A percentile compares a stretch with the other conserved stretches of the same genome.
Conservation (phyloP, 2,113 vertebrate genomes). For the Dasyornis broadbenti region DNA sequence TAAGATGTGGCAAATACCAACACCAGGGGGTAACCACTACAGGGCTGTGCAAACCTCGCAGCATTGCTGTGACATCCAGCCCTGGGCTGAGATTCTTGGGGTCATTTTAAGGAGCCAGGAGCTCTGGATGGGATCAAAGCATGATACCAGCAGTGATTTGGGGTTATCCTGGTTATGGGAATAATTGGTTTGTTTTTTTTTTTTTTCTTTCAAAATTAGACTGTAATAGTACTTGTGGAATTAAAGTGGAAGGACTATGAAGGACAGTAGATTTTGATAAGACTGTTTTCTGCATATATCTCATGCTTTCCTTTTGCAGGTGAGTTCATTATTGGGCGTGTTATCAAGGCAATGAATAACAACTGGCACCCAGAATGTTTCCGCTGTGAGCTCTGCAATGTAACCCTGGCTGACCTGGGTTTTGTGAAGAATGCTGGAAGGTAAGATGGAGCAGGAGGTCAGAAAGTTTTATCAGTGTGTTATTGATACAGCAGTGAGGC, state of each 20-base stretch:
- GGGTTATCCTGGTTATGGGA: not conserved
- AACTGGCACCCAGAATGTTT: constrained; percentile 80
- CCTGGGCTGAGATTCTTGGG: not conserved
- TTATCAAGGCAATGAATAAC: constrained; percentile 82
- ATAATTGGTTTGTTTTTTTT: not conserved
- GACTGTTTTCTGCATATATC: not conserved
- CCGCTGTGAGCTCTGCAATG: constrained; percentile 74
- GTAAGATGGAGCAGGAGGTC: constrained; percentile 20
- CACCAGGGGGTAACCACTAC: not conserved
- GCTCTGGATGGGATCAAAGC: not conserved
- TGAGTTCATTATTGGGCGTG: constrained; percentile 77
- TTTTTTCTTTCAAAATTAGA: not conserved
- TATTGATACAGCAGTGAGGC: not conserved
- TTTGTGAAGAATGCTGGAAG: constrained; percentile 80
- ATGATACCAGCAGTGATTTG: not conserved
- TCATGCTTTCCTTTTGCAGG: constrained; percentile 54
- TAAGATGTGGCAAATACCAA: constrained; percentile 28
- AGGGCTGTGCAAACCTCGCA: not conserved
- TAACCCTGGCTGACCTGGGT: constrained; percentile 74
- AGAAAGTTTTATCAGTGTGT: not conserved
- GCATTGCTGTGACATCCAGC: not conserved
- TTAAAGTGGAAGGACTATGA: not conserved
- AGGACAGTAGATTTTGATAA: not conserved
- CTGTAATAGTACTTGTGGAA: not conserved
- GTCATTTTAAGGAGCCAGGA: not conserved